Evolutionary conservation across 2,797 vertebrate genomes (phyloP).

Genomic region (Labroides dimidiatus): DNA sequence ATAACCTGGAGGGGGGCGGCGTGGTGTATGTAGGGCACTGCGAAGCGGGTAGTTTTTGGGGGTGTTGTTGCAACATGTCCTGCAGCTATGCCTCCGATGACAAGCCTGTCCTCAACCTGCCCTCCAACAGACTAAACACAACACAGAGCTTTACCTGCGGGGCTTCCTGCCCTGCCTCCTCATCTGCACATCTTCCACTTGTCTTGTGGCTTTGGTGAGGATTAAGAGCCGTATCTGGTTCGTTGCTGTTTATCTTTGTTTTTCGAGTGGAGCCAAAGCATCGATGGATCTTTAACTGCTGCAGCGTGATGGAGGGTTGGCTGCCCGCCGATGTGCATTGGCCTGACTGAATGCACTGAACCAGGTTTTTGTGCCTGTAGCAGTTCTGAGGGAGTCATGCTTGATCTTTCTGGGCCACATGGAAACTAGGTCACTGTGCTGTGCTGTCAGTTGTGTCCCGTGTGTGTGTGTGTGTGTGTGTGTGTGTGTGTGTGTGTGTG

Average conservation of each 20-base stretch:
- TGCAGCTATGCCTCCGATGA: conserved; percentile 78
- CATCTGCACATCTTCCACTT: conserved; percentile 15
- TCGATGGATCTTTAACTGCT: conserved; percentile 4
- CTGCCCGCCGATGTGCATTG: conserved; percentile 49
- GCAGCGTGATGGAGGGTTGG: conserved; percentile 28
- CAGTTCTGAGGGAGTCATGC: conserved; percentile 77
- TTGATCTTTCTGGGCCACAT: conserved; percentile 77
- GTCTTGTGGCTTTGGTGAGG: conserved; percentile 30
- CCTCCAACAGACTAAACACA: conserved; percentile 60
- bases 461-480: conserved; percentile 44
- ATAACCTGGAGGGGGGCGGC: conserved; percentile 62
- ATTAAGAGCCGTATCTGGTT: conserved; percentile 12
- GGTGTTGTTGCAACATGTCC: conserved; percentile 65
- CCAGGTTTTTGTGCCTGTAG: conserved; percentile 69
- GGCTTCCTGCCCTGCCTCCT: conserved; percentile 39
- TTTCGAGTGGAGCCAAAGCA: conserved; percentile 14
- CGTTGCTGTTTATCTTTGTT: not conserved
- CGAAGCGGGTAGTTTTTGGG: conserved; percentile 24
- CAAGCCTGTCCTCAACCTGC: conserved; percentile 65
- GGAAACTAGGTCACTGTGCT: conserved; percentile 85
- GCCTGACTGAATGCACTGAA: conserved; percentile 62
- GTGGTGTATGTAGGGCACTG: conserved; percentile 57
- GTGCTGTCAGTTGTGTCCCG: conserved; percentile 65
- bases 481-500: conserved; percentile 16
- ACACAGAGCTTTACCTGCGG: conserved; percentile 54